Evolutionary conservation across 2,797 vertebrate genomes (phyloP).

Genomic region (Myiotriccus ornatus): DNA sequence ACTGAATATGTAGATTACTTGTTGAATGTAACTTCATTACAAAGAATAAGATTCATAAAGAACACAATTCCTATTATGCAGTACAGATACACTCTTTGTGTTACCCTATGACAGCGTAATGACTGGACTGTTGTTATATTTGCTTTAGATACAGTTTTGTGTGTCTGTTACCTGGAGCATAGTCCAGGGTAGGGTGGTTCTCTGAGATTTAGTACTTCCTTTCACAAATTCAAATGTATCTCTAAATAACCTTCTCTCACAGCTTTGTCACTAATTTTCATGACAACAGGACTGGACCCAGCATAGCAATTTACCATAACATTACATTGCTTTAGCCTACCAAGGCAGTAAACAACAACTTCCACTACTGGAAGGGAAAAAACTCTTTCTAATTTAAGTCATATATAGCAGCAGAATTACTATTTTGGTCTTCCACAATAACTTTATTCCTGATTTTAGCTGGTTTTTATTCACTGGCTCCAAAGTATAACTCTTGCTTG

Average conservation of each 20-base stretch:
- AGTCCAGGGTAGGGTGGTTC: neutral
- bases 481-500: neutral
- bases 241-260: neutral
- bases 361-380: neutral
- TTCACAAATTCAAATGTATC: neutral
- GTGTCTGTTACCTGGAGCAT: neutral
- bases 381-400: neutral
- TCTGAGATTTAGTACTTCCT: neutral
- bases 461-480: neutral
- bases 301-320: neutral
- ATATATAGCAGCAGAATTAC: neutral
- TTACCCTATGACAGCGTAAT: neutral
- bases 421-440: neutral
- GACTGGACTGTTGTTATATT: neutral
- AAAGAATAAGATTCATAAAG: neutral
- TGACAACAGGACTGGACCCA: neutral
- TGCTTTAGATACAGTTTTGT: neutral
- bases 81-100: neutral
- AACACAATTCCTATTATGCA: neutral
- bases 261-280: neutral
- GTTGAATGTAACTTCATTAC: neutral
- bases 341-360: neutral
- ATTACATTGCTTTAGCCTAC: neutral
- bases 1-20: neutral
- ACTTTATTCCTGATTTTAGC: neutral